phyloP scores from a whole-genome alignment of 2,113 vertebrate genomes.

The Lepus americanus region DNA sequence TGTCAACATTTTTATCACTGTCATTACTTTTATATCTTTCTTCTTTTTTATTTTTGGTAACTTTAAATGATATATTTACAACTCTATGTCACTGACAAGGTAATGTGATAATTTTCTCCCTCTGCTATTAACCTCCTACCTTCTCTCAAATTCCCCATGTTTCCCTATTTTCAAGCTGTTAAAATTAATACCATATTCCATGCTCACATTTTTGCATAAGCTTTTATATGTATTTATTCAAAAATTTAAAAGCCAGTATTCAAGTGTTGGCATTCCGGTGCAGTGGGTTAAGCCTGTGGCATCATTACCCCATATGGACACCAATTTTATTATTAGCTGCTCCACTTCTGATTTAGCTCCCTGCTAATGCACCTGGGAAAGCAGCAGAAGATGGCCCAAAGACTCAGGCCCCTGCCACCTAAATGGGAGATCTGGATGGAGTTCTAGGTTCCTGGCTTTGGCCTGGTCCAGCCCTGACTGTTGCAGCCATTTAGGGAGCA shows the following conservation, averaged over 20 bases:
- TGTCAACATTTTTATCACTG: background rate
- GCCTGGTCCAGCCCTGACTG: too few species aligned
- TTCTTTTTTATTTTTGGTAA: background rate
- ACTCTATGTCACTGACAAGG: background rate
- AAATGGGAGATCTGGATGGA: too few species aligned
- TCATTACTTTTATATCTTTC: background rate
- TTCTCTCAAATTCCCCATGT: background rate
- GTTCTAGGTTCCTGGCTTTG: too few species aligned
- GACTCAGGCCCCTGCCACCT: too few species aligned
- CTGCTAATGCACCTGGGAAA: too few species aligned
- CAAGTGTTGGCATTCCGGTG: too few species aligned
- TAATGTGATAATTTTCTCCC: background rate
- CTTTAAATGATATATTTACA: background rate
- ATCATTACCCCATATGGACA: too few species aligned
- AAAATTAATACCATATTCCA: background rate
- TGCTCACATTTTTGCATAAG: background rate
- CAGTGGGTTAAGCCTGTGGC: too few species aligned
- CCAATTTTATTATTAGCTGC: too few species aligned
- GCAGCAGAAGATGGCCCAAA: too few species aligned
- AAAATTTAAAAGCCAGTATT: background rate
- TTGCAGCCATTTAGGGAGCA: too few species aligned
- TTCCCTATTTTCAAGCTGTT: background rate
- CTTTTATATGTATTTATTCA: slow-evolving; percentile 20
- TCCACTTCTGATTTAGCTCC: too few species aligned
- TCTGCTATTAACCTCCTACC: background rate